phyloP scores from a whole-genome alignment of 2,888 invertebrate species.

The Melangyna quadrimaculata region DNA sequence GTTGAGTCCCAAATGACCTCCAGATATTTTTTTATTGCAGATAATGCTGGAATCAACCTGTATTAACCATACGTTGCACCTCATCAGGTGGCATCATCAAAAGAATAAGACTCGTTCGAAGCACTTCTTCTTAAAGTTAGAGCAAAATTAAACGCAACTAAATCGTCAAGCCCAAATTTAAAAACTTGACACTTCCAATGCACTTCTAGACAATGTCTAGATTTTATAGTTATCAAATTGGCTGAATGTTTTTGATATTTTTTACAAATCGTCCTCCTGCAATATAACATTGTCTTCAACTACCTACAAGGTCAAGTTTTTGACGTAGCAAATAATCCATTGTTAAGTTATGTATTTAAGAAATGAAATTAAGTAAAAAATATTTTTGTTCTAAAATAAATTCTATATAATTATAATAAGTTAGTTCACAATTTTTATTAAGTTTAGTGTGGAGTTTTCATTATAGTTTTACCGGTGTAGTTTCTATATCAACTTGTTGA shows the following conservation, averaged over 20 bases:
- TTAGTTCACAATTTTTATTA: slow-evolving; percentile 26
- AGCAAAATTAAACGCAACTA: slow-evolving; percentile 78
- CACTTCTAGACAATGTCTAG: slow-evolving; percentile 7
- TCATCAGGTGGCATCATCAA: slow-evolving; percentile 74
- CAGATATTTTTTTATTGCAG: slow-evolving; percentile 73
- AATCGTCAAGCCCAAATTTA: slow-evolving; percentile 72
- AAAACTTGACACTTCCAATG: slow-evolving; percentile 55
- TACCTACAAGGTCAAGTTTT: background rate
- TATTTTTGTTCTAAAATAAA: slow-evolving; percentile 22
- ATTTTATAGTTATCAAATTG: slow-evolving; percentile 35
- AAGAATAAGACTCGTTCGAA: slow-evolving; percentile 79
- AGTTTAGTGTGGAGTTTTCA: slow-evolving; percentile 31
- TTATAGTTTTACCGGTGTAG: background rate
- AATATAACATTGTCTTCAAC: slow-evolving; percentile 23
- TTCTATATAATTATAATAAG: slow-evolving; percentile 22
- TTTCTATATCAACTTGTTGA: background rate
- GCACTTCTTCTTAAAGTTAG: slow-evolving; percentile 79
- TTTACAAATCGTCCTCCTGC: too few species aligned
- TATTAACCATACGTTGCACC: slow-evolving; percentile 78
- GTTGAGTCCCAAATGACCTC: too few species aligned
- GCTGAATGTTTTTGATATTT: too few species aligned
- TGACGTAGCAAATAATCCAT: slow-evolving; percentile 31
- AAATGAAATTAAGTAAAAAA: slow-evolving; percentile 28
- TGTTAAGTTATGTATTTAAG: slow-evolving; percentile 32
- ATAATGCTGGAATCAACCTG: slow-evolving; percentile 80